phyloP scores from a whole-genome alignment of 2,888 invertebrate species.

The Acronicta aceris region DNA sequence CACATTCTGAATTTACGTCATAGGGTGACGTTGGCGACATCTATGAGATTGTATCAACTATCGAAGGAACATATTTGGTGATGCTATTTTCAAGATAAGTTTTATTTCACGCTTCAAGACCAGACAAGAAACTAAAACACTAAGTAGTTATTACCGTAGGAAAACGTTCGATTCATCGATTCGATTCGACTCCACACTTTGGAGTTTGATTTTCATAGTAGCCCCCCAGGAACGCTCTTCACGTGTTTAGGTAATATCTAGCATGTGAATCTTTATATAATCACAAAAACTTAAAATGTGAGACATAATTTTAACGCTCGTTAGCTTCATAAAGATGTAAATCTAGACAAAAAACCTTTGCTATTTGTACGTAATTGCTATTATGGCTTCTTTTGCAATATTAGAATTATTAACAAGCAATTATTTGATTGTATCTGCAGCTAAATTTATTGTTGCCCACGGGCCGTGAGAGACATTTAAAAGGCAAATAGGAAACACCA shows the following conservation, averaged over 20 bases:
- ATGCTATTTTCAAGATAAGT: too few species aligned
- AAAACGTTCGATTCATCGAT: too few species aligned
- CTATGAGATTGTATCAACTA: too few species aligned
- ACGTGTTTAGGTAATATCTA: not conserved
- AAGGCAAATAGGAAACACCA: constrained; percentile 26
- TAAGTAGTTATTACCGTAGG: too few species aligned
- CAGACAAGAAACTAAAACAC: too few species aligned
- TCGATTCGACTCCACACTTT: too few species aligned
- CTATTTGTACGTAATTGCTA: constrained; percentile 37
- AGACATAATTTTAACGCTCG: constrained; percentile 25
- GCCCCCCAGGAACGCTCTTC: too few species aligned
- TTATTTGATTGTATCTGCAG: constrained; percentile 46
- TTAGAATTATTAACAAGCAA: constrained; percentile 41
- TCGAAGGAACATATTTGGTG: too few species aligned
- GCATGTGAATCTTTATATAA: constrained; percentile 27
- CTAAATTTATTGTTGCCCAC: constrained; percentile 36
- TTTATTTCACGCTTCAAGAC: too few species aligned
- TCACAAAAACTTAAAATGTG: constrained; percentile 22
- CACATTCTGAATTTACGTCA: too few species aligned
- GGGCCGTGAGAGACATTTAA: constrained; percentile 33
- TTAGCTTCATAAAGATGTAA: constrained; percentile 29
- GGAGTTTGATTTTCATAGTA: too few species aligned
- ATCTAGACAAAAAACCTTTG: constrained; percentile 33
- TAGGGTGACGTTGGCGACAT: too few species aligned
- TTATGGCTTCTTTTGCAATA: constrained; percentile 25